Conservation (phyloP, 2,113 vertebrate species). For the Passer domesticus region DNA sequence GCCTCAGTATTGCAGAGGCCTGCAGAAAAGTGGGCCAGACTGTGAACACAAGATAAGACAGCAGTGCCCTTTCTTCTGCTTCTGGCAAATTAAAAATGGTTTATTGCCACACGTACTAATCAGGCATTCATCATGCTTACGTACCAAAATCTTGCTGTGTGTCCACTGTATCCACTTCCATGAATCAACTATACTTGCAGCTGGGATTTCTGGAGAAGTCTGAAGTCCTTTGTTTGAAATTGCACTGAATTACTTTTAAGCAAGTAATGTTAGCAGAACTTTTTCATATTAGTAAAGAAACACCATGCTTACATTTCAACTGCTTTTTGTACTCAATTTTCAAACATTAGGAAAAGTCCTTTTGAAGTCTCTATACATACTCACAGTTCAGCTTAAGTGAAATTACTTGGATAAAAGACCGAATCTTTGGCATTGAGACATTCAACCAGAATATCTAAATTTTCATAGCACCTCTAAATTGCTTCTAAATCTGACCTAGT, state of each 20-base stretch:
- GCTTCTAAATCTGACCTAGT: background rate
- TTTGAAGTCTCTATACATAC: background rate
- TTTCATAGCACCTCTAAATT: background rate
- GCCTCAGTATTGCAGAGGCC: background rate
- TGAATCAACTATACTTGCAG: background rate
- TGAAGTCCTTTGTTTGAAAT: background rate
- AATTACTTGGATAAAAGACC: background rate
- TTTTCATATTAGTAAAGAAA: background rate
- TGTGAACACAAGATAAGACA: background rate
- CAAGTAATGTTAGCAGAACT: background rate
- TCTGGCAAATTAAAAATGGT: background rate
- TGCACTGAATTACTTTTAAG: background rate
- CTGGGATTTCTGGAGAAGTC: background rate
- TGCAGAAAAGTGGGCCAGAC: background rate
- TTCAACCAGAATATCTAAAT: background rate
- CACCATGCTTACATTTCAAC: background rate
- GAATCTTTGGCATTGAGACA: background rate
- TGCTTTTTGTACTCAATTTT: background rate
- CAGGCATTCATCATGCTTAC: background rate
- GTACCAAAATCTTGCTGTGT: background rate
- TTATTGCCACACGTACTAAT: background rate
- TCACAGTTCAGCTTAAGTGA: background rate
- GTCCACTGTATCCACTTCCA: background rate
- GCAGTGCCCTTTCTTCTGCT: fast-evolving
- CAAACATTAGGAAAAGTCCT: background rate